Percentiles rank a stretch among this genome's conserved stretches.
Conservation (phyloP, 2,797 vertebrate species). For the Pangasius macronema region DNA sequence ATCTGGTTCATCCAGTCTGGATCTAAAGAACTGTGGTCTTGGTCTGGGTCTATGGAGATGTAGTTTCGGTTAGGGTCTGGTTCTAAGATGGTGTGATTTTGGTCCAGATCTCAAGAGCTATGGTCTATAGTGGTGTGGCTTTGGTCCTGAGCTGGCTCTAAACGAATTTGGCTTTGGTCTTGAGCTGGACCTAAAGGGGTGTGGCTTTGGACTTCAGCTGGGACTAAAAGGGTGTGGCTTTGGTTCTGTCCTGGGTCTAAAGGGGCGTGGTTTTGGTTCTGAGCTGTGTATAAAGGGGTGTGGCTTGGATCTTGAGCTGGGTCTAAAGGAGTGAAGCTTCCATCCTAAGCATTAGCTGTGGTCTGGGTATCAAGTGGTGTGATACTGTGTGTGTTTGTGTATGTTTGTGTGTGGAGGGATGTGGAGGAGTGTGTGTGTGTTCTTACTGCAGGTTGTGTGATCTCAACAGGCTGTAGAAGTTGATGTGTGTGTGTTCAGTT, state of each 20-base stretch:
- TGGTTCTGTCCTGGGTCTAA: neutral
- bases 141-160: no score
- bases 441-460: constrained; percentile 95
- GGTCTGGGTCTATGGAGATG: neutral
- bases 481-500: constrained; percentile 84
- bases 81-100: neutral
- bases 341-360: neutral
- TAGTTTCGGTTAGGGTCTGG: neutral
- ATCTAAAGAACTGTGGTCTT: neutral
- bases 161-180: no score
- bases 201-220: no score
- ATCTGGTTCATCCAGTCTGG: neutral
- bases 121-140: no score
- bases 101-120: no score
- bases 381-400: neutral
- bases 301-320: neutral
- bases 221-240: no score
- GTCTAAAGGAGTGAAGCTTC: neutral
- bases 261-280: neutral
- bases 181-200: neutral
- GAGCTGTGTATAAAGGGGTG: neutral
- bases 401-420: neutral
- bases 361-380: neutral
- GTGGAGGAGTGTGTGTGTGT: constrained; percentile 9
- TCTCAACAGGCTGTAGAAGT: constrained; percentile 91